These are phyloP conservation scores for Phaetusa simplex DNA, from an alignment of 2,113 vertebrate genomes.

Conservation along the genomic window DNA sequence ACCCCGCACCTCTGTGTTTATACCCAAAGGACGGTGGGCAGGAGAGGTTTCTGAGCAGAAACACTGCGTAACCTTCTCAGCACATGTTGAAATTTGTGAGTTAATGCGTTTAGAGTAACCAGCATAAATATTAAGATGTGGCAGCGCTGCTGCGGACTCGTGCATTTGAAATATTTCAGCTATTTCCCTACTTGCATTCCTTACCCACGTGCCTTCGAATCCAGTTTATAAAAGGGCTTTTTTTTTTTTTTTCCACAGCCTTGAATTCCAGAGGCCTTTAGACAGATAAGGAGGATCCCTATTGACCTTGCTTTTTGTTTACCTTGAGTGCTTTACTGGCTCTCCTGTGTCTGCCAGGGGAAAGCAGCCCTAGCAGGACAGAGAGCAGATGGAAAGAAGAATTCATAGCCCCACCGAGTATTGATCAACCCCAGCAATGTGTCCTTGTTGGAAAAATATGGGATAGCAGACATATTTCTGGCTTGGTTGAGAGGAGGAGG, in stretches of 20 bases:
- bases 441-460: neutral
- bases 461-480: neutral
- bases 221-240: neutral
- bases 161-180: constrained; percentile 50
- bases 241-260: neutral
- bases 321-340: neutral
- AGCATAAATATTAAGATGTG: neutral
- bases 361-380: neutral
- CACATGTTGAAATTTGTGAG: neutral
- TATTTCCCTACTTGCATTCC: constrained; percentile 61
- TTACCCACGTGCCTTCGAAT: neutral
- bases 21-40: accelerated
- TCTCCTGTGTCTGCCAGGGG: neutral
- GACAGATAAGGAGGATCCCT: constrained; percentile 2
- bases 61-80: accelerated
- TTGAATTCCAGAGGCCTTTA: constrained; percentile 26
- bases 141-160: neutral
- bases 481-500: neutral
- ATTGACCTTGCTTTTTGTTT: neutral
- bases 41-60: neutral
- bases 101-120: neutral
- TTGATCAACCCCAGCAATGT: neutral
- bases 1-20: too few relatives aligned
- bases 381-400: neutral
- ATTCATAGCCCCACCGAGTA: neutral